phyloP scores from a whole-genome alignment of 1,140 invertebrate genomes.

The Pseudomyrmex flavicornis region DNA sequence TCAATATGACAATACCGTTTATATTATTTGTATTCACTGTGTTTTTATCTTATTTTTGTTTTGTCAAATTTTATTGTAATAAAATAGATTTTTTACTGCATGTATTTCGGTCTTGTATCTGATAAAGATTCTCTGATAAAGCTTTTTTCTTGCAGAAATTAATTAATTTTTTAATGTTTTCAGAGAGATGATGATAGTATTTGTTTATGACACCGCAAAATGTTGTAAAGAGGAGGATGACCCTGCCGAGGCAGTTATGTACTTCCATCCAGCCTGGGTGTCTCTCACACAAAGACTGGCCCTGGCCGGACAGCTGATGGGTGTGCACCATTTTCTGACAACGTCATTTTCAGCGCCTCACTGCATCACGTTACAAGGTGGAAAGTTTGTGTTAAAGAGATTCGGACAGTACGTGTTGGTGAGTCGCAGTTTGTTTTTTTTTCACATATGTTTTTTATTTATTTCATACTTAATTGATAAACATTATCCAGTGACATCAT shows the following conservation, averaged over 20 bases:
- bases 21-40: background rate
- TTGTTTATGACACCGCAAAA: constrained; percentile 93
- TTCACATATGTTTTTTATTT: background rate
- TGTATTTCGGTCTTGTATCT: background rate
- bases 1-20: background rate
- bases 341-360: constrained; percentile 90
- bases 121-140: background rate
- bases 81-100: background rate
- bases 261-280: constrained; percentile 95
- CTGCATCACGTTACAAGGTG: constrained; percentile 91
- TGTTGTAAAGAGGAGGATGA: constrained; percentile 93
- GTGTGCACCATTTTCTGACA: constrained; percentile 91
- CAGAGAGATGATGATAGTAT: constrained; percentile 95
- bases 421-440: constrained; percentile 74
- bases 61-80: background rate
- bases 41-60: background rate
- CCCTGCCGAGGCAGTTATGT: constrained; percentile 93
- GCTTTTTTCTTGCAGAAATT: background rate
- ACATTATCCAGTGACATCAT: constrained; percentile 31
- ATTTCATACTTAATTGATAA: constrained; percentile 12
- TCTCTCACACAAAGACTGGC: constrained; percentile 92
- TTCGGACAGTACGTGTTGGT: constrained; percentile 92
- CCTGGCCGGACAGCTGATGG: constrained; percentile 93
- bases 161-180: constrained; percentile 72
- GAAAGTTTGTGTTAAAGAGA: constrained; percentile 92